Evolutionary conservation across 2,797 vertebrate genomes (phyloP), one percentile per base, ranked within the genome.

Genomic region (Pangasius larnaudii): DNA sequence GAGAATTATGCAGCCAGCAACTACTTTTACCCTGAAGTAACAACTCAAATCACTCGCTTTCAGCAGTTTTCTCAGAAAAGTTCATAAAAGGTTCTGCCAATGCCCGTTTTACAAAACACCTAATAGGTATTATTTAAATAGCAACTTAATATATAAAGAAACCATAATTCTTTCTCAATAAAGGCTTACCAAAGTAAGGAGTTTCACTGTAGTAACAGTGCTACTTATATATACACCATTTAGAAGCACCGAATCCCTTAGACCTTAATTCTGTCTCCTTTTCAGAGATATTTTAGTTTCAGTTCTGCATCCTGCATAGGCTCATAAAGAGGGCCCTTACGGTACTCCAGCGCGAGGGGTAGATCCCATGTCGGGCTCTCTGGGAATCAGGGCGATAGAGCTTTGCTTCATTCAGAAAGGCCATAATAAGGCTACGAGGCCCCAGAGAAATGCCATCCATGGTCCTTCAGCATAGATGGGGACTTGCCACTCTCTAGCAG

Each of bases 11-110:
- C 59, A 46, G 39, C 59, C 56, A 82, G 58, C 36, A 63, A 83
- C 61, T 67, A 63, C 65, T 65, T 83, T 65, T 83, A 67, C 1
- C 27, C 80, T 30, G 3, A 67, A 83, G 61, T 51, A 81, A 36
- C 30, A 30, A 82, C 13, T 82, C 14, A 67, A 46, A 59, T 22
- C 10, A 2, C n/a, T 65, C 19, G 8, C 39, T 78, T 78, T 78
- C 56, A 77, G 42, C 71, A 77, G 53, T 24, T 86, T 78, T 78
- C 46, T 0, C 46, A 10, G 49, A 33, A 53, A 79, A 39, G 59
- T 67, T 67, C 19, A 86, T 49, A 49, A 61, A 77, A 18, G 42
- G 36, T 77, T 59, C 27, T 10, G 71, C 19, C 18, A 59, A 49
- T 42, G 33, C 8, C 27, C 46, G 16, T 56, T 83, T 46, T 46